phyloP scores from a whole-genome alignment of 2,797 vertebrate genomes.

The Sebastes oblongus region DNA sequence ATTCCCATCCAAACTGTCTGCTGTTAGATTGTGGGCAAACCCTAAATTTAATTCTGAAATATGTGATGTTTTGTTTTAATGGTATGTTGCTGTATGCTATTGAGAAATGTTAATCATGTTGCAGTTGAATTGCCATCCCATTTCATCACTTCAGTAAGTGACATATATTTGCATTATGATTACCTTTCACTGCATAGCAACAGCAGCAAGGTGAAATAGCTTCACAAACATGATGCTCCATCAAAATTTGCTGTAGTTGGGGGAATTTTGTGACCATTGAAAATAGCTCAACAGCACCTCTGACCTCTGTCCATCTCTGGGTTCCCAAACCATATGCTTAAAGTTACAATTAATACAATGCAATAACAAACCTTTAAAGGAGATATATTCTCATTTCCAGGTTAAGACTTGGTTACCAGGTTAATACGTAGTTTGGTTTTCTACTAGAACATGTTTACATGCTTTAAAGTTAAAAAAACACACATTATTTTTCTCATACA shows the following conservation, averaged over 20 bases:
- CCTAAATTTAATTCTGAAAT: not conserved
- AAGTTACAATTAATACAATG: not conserved
- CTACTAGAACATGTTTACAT: no score
- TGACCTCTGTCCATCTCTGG: not conserved
- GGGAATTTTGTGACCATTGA: not conserved
- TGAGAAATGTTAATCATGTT: not conserved
- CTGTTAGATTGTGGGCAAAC: not conserved
- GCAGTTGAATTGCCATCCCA: constrained; percentile 1
- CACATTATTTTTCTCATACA: accelerated
- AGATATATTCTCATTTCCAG: no score
- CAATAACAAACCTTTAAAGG: no score
- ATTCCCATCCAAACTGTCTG: not conserved
- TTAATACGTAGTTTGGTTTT: no score
- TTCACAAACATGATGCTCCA: not conserved
- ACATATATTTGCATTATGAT: constrained; percentile 5
- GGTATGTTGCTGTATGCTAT: not conserved
- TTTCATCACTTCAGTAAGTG: constrained; percentile 5
- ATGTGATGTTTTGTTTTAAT: not conserved
- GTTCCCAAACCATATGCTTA: not conserved
- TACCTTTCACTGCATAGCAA: not conserved
- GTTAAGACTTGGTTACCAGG: no score
- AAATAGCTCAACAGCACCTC: not conserved
- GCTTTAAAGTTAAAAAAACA: no score
- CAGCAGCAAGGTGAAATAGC: not conserved
- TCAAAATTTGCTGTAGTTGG: not conserved